Conservation (phyloP, 1,140 invertebrate species). For the Pseudoatta argentina region DNA sequence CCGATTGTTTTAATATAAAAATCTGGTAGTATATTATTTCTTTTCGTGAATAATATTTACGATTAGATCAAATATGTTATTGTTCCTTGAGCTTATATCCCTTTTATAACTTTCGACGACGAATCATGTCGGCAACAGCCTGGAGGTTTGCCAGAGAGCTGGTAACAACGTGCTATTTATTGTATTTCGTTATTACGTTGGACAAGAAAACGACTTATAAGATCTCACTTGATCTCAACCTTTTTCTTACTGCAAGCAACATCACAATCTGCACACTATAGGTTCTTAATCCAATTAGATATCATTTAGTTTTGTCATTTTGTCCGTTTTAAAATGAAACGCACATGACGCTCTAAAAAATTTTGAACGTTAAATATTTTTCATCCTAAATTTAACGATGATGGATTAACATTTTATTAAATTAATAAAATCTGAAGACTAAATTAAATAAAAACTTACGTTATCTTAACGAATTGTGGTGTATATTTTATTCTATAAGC, state of each 20-base stretch:
- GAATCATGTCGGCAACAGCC: constrained; percentile 49
- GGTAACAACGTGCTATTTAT: constrained; percentile 65
- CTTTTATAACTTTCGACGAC: constrained; percentile 52
- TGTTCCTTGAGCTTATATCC: constrained; percentile 5
- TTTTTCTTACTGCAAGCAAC: constrained; percentile 55
- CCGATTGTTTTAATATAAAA: not conserved
- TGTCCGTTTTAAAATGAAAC: not conserved
- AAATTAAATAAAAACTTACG: not conserved
- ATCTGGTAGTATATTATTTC: not conserved
- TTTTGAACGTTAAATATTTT: constrained; percentile 6
- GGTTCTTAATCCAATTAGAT: constrained; percentile 36
- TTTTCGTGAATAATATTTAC: not conserved
- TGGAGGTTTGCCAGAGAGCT: constrained; percentile 58
- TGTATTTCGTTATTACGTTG: constrained; percentile 71
- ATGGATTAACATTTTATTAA: constrained; percentile 14
- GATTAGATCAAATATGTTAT: constrained; percentile 21
- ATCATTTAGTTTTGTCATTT: not conserved
- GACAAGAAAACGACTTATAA: constrained; percentile 49
- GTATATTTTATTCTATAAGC: not conserved
- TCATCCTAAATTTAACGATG: not conserved
- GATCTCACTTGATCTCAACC: constrained; percentile 40
- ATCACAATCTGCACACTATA: constrained; percentile 49
- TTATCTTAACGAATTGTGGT: not conserved
- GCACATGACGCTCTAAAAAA: not conserved
- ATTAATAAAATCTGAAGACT: not conserved